Evolutionary conservation across 2,888 invertebrate species (phyloP).

Genomic region (Drosophila tripunctata): DNA sequence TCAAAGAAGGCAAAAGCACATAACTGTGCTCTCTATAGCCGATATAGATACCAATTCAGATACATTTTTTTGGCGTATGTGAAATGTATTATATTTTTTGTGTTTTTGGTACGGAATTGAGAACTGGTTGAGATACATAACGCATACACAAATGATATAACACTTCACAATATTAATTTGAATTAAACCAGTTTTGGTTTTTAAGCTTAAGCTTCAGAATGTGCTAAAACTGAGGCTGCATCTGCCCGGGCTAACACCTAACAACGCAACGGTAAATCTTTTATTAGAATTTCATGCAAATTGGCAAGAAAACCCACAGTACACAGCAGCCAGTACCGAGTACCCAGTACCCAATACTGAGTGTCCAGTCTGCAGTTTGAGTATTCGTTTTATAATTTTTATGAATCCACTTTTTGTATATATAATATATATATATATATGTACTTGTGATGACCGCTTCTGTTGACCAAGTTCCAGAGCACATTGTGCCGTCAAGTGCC

Average conservation of each 20-base stretch:
- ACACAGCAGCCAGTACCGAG: not conserved
- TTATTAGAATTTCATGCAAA: constrained; percentile 76
- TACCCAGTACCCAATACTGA: not conserved
- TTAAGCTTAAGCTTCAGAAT: constrained; percentile 23
- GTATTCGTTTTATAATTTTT: constrained; percentile 22
- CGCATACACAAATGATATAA: constrained; percentile 58
- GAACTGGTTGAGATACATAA: constrained; percentile 45
- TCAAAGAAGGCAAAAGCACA: too few species aligned
- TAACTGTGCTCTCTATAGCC: too few species aligned
- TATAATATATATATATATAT: too few species aligned
- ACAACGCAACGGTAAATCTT: constrained; percentile 68
- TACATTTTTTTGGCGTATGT: not conserved
- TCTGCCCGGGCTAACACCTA: constrained; percentile 56
- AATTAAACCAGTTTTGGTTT: constrained; percentile 62
- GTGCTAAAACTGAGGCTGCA: constrained; percentile 38
- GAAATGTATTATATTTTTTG: not conserved
- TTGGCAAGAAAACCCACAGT: constrained; percentile 26
- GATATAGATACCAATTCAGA: not conserved
- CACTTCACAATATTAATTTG: constrained; percentile 51
- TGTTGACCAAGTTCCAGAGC: constrained; percentile 32
- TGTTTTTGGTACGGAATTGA: constrained; percentile 15
- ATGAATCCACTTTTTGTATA: constrained; percentile 65
- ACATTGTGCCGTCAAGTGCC: constrained; percentile 47
- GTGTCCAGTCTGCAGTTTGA: constrained; percentile 37
- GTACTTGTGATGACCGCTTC: constrained; percentile 39